Evolutionary conservation across 2,888 invertebrate species (phyloP), one percentile per base, ranked within the genome.

Genomic region (Brassicogethes aeneus): DNA sequence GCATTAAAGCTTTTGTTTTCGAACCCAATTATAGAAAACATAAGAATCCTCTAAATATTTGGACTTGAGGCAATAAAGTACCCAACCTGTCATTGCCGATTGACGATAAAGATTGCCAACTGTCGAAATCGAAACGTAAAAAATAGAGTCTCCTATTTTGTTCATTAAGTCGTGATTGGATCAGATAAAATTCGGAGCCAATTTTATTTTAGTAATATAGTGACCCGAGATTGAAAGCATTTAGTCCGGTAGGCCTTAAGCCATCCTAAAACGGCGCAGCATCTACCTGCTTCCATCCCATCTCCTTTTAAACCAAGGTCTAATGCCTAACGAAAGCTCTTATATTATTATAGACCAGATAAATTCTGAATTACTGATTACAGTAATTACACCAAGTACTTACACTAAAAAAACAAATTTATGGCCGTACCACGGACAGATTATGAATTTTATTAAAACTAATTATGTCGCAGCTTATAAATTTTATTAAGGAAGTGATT

Each of bases 301-400:
- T 23, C 23, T 10, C 10, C 10, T 5, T 23, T 23, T 7, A 5
- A 23, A 10, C 23, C 10, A 23, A 23, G 23, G 5, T 23, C 23
- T 10, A 23, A 23, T 10, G 23, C 23, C 23, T 23, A 23, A 32
- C 32, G 12, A 32, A 13, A 10, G 13, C 32, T 32, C 12, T 32
- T 10, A 32, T 12, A 13, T 32, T 32, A 32, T 32, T 32, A 32
- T 12, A 32, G 32, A 12, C 12, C 5, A 32, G 32, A 32, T 32
- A 32, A 32, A 32, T 32, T 32, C 14, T 5, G 32, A 32, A 32
- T 32, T 32, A 32, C 10, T 32, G 32, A 32, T 32, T 32, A 32
- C 14, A 5, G 14, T 32, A 8, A 32, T 32, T 32, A 32, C 5
- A 10, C 3, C 3, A 32, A 12, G 32, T 12, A 32, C 32, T 10